phyloP scores from a whole-genome alignment of 1,140 invertebrate species.

The Lysiphlebus fabarum region DNA sequence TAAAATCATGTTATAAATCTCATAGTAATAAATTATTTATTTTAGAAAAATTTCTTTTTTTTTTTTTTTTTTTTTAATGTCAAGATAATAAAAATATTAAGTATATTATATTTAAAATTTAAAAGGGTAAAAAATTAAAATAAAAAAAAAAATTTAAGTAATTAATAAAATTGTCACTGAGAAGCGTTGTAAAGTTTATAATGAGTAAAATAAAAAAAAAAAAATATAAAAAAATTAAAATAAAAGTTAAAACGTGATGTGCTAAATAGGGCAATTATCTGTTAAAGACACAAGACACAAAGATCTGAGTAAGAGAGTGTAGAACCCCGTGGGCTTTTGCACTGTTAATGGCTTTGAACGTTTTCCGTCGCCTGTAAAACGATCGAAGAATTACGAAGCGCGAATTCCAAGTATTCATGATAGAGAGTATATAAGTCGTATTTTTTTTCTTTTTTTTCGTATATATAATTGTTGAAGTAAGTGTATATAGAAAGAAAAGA shows the following conservation, averaged over 20 bases:
- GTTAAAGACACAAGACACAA: neutral
- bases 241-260: neutral
- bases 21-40: too few species aligned
- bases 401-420: conserved; percentile 9
- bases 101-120: too few species aligned
- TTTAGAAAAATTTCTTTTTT: too few species aligned
- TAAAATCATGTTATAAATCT: too few species aligned
- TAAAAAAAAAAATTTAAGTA: too few species aligned
- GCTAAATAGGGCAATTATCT: conserved; percentile 19
- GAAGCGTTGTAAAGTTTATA: neutral
- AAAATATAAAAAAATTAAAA: neutral
- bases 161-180: neutral
- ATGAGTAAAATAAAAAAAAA: neutral
- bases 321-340: too few species aligned
- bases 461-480: conserved; percentile 2
- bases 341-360: too few species aligned
- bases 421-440: neutral
- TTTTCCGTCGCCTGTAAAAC: neutral
- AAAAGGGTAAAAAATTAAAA: too few species aligned
- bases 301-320: too few species aligned
- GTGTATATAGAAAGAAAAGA: conserved; percentile 18
- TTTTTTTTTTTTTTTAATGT: too few species aligned
- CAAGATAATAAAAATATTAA: too few species aligned
- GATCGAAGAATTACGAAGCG: conserved; percentile 21
- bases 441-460: conserved; percentile 9